A percentile compares a stretch with the other conserved stretches of the same genome.
These are phyloP conservation scores for Synodontis membranacea DNA, from an alignment of 2,113 vertebrate species.

Conservation along the genomic window DNA sequence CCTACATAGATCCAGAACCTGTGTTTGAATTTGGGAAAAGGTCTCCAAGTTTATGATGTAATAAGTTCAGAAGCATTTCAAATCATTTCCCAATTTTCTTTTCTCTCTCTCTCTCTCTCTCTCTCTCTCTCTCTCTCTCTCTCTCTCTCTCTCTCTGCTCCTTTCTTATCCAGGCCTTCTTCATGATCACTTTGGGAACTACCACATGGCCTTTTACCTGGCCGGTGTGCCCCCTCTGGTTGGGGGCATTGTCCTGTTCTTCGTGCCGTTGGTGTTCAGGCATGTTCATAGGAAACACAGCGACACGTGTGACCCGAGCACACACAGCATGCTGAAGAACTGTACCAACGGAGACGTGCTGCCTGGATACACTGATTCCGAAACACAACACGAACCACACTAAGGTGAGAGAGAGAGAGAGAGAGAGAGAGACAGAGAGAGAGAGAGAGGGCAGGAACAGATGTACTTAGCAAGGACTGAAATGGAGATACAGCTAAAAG, in stretches of 20 bases:
- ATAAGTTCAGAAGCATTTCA: neutral
- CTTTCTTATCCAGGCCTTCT: conserved; percentile 81
- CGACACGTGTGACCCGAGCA: conserved; percentile 75
- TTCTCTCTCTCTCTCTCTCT: neutral
- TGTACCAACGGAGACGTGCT: conserved; percentile 83
- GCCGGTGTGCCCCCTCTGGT: conserved; percentile 91
- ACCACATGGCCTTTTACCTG: conserved; percentile 90
- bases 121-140: neutral
- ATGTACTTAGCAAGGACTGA: neutral
- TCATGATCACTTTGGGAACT: conserved; percentile 82
- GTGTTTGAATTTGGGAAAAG: neutral
- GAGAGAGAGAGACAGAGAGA: too few relatives aligned
- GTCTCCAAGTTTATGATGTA: neutral
- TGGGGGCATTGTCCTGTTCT: conserved; percentile 86
- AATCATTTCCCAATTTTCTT: neutral
- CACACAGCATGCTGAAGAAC: conserved; percentile 64
- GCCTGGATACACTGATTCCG: conserved; percentile 83
- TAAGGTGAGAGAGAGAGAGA: conserved; percentile 2
- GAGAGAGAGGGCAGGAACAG: neutral
- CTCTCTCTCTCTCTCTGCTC: neutral
- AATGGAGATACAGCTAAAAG: neutral
- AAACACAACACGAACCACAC: conserved; percentile 69
- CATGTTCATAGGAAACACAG: conserved; percentile 73
- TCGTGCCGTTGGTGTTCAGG: conserved; percentile 85
- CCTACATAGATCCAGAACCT: neutral